Percentiles rank a stretch among this genome's conserved stretches.
phyloP scores from a whole-genome alignment of 2,113 vertebrate species.

The Aldabrachelys gigantea region DNA sequence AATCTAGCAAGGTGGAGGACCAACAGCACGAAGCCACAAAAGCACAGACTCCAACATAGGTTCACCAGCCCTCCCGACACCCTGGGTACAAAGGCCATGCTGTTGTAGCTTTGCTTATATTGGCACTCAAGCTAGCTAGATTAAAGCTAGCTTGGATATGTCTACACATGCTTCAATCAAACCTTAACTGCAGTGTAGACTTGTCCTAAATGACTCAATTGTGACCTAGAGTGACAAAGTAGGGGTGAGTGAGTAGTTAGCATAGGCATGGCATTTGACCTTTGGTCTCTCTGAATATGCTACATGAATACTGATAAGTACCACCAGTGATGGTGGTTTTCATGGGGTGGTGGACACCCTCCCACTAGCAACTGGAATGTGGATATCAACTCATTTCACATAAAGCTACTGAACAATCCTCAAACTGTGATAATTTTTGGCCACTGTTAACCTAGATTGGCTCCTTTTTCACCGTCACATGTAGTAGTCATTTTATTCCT shows the following conservation, averaged over 20 bases:
- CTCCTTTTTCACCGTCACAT: neutral
- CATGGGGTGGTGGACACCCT: neutral
- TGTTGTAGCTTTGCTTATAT: neutral
- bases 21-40: neutral
- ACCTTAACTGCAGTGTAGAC: neutral
- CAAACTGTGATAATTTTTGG: neutral
- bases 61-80: neutral
- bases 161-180: neutral
- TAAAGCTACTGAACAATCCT: neutral
- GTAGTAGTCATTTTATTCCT: neutral
- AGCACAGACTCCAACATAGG: neutral
- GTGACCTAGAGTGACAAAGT: neutral
- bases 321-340: neutral
- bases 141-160: neutral
- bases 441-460: neutral
- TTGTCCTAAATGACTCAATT: neutral
- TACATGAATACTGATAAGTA: neutral
- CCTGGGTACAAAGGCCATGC: neutral
- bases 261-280: neutral
- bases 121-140: neutral
- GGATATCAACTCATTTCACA: neutral
- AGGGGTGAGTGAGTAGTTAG: neutral
- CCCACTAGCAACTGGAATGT: neutral
- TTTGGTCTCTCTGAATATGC: neutral
- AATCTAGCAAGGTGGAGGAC: neutral